phyloP scores from a whole-genome alignment of 2,797 vertebrate genomes.

The Tadarida brasiliensis region DNA sequence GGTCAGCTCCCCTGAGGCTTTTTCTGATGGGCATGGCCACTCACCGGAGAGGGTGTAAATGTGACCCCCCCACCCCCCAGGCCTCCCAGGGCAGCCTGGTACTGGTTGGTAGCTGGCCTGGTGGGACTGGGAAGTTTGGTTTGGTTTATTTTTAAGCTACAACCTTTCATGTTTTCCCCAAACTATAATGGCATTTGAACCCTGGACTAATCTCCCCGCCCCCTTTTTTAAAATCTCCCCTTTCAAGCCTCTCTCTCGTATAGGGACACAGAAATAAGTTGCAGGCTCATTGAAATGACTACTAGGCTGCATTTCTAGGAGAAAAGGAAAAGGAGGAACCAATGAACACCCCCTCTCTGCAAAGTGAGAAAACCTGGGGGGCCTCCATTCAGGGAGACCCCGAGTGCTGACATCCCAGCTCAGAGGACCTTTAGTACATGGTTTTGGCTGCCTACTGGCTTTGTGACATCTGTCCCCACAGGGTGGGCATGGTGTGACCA shows the following conservation, averaged over 20 bases:
- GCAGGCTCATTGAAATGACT: neutral
- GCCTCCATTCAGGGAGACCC: neutral
- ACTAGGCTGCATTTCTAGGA: neutral
- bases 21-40: neutral
- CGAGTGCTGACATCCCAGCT: neutral
- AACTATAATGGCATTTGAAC: neutral
- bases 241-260: neutral
- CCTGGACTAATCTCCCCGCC: neutral
- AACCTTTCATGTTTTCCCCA: neutral
- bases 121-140: neutral
- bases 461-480: neutral
- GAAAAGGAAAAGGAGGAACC: neutral
- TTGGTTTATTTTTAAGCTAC: conserved; percentile 11
- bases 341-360: accelerated
- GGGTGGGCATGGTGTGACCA: neutral
- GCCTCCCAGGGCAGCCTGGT: neutral
- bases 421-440: neutral
- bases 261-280: neutral
- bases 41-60: neutral
- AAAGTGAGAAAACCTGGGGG: neutral
- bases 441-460: neutral
- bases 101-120: neutral
- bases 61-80: accelerated
- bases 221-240: neutral
- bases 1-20: neutral